Conservation (phyloP, 1,140 invertebrate species). For the Drosophila burlai region DNA sequence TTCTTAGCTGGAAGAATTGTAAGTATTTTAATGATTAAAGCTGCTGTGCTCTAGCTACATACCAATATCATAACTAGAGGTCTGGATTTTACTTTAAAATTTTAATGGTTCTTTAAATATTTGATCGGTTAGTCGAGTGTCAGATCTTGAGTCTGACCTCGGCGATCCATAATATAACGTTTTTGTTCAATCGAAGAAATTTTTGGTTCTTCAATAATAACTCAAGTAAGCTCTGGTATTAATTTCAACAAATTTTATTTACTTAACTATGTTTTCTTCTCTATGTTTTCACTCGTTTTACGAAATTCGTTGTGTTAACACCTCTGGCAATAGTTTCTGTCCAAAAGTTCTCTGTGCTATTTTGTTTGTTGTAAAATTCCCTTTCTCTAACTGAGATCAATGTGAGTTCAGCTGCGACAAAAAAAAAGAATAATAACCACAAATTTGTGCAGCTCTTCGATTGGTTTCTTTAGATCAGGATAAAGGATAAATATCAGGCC, state of each 20-base stretch:
- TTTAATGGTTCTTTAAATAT: not conserved
- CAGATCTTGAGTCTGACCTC: too few relatives aligned
- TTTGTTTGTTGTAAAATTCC: slow-evolving; percentile 36
- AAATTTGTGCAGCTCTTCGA: not conserved
- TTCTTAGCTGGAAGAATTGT: too few relatives aligned
- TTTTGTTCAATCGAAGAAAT: not conserved
- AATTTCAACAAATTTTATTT: not conserved
- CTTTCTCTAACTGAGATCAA: slow-evolving; percentile 15
- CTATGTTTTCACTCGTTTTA: slow-evolving; percentile 16
- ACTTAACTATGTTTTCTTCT: not conserved
- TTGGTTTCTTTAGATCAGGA: slow-evolving; percentile 25
- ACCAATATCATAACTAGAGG: not conserved
- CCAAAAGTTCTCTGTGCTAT: slow-evolving; percentile 38
- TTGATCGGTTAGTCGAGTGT: too few relatives aligned
- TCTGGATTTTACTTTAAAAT: not conserved
- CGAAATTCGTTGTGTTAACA: slow-evolving; percentile 46
- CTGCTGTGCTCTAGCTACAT: too few relatives aligned
- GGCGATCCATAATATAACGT: not conserved
- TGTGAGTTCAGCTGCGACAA: not conserved
- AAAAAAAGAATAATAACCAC: not conserved
- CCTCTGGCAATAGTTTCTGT: slow-evolving; percentile 12
- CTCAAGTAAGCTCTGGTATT: slow-evolving; percentile 11
- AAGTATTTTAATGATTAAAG: too few relatives aligned
- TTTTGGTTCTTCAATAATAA: too few relatives aligned
- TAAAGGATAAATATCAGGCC: slow-evolving; percentile 5